Evolutionary conservation across 2,797 vertebrate genomes (phyloP).

Genomic region (Gambusia yucatana): DNA sequence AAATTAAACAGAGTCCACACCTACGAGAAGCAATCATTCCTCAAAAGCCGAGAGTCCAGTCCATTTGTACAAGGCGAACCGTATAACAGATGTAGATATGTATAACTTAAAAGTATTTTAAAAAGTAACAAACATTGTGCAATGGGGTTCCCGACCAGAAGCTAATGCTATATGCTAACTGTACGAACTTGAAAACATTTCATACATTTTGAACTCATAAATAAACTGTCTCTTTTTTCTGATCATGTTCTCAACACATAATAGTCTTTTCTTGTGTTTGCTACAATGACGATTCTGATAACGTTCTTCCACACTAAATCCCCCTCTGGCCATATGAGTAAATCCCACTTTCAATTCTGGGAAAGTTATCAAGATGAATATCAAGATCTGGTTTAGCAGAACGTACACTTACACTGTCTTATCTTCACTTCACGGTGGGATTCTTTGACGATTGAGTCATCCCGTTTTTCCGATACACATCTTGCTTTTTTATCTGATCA

Average conservation of each 20-base stretch:
- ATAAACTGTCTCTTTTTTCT: not conserved
- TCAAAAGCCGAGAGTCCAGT: no score
- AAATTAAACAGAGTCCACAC: no score
- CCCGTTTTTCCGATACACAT: constrained; percentile 38
- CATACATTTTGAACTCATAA: not conserved
- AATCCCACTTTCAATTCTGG: constrained; percentile 18
- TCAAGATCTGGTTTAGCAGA: constrained; percentile 20
- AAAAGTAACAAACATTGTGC: no score
- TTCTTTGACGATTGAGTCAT: constrained; percentile 34
- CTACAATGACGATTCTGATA: constrained; percentile 1
- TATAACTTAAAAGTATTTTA: no score
- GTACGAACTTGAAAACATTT: not conserved
- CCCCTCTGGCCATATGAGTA: not conserved
- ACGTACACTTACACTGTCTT: constrained; percentile 5
- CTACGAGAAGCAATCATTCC: no score
- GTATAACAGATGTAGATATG: no score
- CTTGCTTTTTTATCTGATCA: constrained; percentile 22
- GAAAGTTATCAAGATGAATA: constrained; percentile 10
- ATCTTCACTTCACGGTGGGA: constrained; percentile 15
- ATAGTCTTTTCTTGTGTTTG: not conserved
- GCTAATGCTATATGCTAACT: not conserved
- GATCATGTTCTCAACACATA: not conserved
- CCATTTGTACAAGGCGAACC: no score
- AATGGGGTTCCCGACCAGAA: no score
- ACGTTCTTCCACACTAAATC: not conserved